These are phyloP conservation scores for Gallinago solitaria DNA, from an alignment of 2,797 vertebrate species.

Conservation along the genomic window DNA sequence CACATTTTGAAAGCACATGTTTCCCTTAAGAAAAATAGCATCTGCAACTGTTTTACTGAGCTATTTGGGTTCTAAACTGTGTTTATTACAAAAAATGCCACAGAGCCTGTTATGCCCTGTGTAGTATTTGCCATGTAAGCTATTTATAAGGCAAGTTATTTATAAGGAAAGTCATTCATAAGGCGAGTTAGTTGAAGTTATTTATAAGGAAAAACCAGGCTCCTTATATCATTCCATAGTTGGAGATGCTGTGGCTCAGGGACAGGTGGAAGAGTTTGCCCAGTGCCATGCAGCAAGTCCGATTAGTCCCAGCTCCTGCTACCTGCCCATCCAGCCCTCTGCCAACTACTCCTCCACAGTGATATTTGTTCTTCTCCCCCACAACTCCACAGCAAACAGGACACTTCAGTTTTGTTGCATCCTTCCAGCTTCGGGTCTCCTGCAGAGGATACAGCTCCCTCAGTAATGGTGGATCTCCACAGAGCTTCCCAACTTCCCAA, in stretches of 20 bases:
- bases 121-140: slow-evolving; percentile 11
- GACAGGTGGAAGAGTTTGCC: neutral
- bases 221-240: neutral
- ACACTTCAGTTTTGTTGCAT: neutral
- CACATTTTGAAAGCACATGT: slow-evolving; percentile 43
- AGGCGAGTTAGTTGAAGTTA: slow-evolving; percentile 13
- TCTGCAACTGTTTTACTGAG: slow-evolving; percentile 50
- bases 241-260: neutral
- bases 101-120: neutral
- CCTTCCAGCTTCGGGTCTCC: neutral
- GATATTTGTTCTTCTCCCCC: neutral
- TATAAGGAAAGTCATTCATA: slow-evolving; percentile 45
- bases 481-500: neutral
- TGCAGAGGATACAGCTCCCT: neutral
- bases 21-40: slow-evolving; percentile 58
- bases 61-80: slow-evolving; percentile 50
- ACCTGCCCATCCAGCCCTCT: neutral
- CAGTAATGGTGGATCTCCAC: neutral
- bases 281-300: neutral
- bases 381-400: neutral
- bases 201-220: slow-evolving; percentile 1
- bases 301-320: neutral
- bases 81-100: slow-evolving; percentile 51
- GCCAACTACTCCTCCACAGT: rapidly evolving
- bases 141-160: slow-evolving; percentile 55